Base-by-base conservation (phyloP, 2,888 invertebrate species). In the Epistrophella euchroma region DNA sequence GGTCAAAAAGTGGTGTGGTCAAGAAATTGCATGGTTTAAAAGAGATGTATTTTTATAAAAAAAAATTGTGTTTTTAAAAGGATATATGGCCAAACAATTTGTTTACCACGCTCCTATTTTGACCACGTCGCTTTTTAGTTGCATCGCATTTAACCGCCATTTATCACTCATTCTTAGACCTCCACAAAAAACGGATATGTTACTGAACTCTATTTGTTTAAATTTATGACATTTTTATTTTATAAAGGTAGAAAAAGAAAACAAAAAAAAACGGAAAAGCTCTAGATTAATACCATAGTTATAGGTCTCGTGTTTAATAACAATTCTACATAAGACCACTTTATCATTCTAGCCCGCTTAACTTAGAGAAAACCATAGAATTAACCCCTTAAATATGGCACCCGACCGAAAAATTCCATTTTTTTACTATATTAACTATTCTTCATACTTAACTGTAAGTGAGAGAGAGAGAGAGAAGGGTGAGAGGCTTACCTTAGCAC, bases 291-390 rank as follows among this genome's bases (percentile, higher is more conserved):
- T 66, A 71, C 68, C 66, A 85, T 73, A 85, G 76, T 55, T 71
- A 73, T 76, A 80, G 55, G 80, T 80, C 72, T 76, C 76, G 45
- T 85, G 80, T 72, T 85, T 17, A 76, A 72, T 80, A 85, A 80
- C 72, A 80, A 80, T 80, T 76, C 62, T 52, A 47, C 37, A 55
- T 19, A 47, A 45, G 28, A 68, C 60, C 68, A 70, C 76, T 80
- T 76, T 66, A 80, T 80, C 80, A 85, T 76, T 85, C 50, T 47
- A 55, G 79, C 70, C 71, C 75, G 75, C 60, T 85, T 80, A 76
- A 72, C 66, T 68, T 68, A 73, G 37, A 40, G 22, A 66, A 80
- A 76, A 72, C 72, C 79, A 76, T 72, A 85, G 60, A 76, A 76
- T 62, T 62, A 72, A 60, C 62, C 80, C 66, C 73, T 35, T 74